Conservation (phyloP, 2,113 vertebrate genomes). For the Cebus imitator region DNA sequence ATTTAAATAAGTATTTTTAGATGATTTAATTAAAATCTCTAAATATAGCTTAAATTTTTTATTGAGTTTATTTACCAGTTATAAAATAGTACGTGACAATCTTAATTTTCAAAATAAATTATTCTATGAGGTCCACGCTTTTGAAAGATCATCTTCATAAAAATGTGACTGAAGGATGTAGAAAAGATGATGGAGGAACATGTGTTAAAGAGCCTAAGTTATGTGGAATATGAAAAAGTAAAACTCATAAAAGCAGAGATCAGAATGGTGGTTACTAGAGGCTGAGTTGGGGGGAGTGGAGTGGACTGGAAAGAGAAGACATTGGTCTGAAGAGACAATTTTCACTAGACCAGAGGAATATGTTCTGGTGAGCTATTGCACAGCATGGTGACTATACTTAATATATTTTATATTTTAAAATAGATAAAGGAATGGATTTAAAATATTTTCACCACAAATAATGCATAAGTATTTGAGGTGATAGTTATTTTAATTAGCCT, state of each 20-base stretch:
- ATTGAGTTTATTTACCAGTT: background rate
- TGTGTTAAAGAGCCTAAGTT: background rate
- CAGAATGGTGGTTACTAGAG: background rate
- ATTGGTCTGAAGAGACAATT: background rate
- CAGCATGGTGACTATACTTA: too few species aligned
- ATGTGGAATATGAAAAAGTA: background rate
- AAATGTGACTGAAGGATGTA: background rate
- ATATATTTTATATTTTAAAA: background rate
- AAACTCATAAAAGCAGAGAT: background rate
- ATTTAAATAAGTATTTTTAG: background rate
- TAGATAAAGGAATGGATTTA: background rate
- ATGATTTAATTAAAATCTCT: background rate
- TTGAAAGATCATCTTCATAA: background rate
- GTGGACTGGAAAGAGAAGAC: background rate
- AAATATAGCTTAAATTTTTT: background rate
- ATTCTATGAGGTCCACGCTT: background rate
- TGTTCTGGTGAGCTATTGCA: background rate
- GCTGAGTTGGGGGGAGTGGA: background rate
- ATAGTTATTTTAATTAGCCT: background rate
- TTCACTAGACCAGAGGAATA: background rate
- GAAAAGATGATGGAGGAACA: background rate
- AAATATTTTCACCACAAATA: background rate
- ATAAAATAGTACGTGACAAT: background rate
- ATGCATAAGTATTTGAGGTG: background rate
- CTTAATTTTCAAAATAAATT: constrained; percentile 28